Evolutionary conservation across 2,797 vertebrate genomes (phyloP).

Genomic region (Picus viridis): DNA sequence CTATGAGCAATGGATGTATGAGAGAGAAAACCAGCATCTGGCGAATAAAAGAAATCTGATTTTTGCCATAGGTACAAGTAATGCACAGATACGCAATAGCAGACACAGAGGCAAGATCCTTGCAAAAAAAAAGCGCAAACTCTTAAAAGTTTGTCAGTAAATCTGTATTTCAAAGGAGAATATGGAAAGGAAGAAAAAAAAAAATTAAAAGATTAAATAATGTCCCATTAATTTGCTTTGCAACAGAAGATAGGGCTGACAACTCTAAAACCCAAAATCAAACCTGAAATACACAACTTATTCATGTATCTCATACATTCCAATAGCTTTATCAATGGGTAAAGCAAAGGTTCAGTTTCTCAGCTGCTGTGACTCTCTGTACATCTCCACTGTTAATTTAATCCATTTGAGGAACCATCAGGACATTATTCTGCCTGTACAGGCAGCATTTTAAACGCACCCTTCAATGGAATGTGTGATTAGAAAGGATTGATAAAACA

Average conservation of each 20-base stretch:
- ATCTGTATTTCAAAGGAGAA: not conserved
- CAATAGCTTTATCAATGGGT: not conserved
- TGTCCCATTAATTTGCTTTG: not conserved
- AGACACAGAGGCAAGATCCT: not conserved
- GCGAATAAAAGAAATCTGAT: not conserved
- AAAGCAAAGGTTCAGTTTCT: not conserved
- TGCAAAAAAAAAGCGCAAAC: slow-evolving; percentile 21
- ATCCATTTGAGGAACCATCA: not conserved
- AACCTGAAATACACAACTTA: not conserved
- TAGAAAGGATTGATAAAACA: not conserved
- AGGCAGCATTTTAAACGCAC: not conserved
- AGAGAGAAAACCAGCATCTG: slow-evolving; percentile 40
- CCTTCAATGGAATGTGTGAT: not conserved
- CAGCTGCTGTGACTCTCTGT: not conserved
- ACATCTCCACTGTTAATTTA: not conserved
- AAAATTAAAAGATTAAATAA: not conserved
- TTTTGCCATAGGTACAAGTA: slow-evolving; percentile 20
- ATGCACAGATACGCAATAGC: not conserved
- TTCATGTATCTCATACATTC: not conserved
- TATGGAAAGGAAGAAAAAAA: not conserved
- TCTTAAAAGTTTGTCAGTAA: slow-evolving; percentile 1
- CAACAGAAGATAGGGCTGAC: not conserved
- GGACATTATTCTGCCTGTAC: not conserved
- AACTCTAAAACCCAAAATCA: not conserved
- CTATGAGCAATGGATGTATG: not conserved